Evolutionary conservation across 2,113 vertebrate species (phyloP).

Genomic region (Dipodomys merriami): DNA sequence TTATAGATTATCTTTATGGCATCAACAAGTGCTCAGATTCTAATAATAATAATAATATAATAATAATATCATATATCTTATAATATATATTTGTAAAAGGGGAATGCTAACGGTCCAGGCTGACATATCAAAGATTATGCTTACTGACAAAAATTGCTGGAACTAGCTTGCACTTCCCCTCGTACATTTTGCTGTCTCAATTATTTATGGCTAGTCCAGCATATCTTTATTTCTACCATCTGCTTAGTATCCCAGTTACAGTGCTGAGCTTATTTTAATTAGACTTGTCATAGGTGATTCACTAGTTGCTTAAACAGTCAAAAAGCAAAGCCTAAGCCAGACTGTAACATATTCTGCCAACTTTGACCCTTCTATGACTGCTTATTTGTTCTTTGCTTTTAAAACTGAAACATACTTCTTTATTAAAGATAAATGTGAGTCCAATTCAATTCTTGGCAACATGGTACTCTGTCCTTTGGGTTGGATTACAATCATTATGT

Average conservation of each 20-base stretch:
- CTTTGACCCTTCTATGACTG: neutral
- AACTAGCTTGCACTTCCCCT: neutral
- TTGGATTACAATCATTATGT: slow-evolving; percentile 61
- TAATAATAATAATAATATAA: neutral
- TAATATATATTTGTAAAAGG: neutral
- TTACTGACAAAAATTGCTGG: neutral
- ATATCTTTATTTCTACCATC: slow-evolving; percentile 65
- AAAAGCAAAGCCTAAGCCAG: slow-evolving; percentile 37
- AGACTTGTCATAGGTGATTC: slow-evolving; percentile 49
- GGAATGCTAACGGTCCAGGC: slow-evolving; percentile 14
- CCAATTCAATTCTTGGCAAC: slow-evolving; percentile 60
- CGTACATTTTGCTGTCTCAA: slow-evolving; percentile 28
- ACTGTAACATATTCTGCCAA: slow-evolving; percentile 43
- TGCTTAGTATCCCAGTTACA: slow-evolving; percentile 54
- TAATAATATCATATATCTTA: slow-evolving; percentile 45
- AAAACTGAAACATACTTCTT: slow-evolving; percentile 60
- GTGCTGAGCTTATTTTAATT: slow-evolving; percentile 61
- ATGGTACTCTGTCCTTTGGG: slow-evolving; percentile 65
- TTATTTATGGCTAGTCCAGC: slow-evolving; percentile 42
- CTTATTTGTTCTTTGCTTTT: slow-evolving; percentile 18
- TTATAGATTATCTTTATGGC: slow-evolving; percentile 73
- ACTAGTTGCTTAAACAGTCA: slow-evolving; percentile 22
- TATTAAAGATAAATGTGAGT: slow-evolving; percentile 27
- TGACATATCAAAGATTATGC: neutral
- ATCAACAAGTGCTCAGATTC: slow-evolving; percentile 58